A percentile compares a stretch with the other conserved stretches of the same genome.
Conservation (phyloP, 2,797 vertebrate genomes). For the Sternarchorhynchus goeldii region DNA sequence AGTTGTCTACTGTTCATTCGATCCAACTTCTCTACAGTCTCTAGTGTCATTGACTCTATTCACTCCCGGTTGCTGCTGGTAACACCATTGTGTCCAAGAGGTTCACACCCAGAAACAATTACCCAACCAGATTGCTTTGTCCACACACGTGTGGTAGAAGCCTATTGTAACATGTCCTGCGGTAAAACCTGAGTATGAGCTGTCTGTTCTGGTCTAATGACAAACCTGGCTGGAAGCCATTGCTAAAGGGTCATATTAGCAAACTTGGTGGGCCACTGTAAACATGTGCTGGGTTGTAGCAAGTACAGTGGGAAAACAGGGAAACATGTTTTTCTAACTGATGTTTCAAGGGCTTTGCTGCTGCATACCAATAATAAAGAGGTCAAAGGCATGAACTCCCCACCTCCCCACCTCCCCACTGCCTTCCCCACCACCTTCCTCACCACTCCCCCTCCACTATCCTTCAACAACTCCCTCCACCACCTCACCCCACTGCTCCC, state of each 20-base stretch:
- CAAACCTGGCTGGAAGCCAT: conserved; percentile 48
- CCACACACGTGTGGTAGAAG: conserved; percentile 56
- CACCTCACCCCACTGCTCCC: no score
- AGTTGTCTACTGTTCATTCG: conserved; percentile 31
- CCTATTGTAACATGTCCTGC: conserved; percentile 49
- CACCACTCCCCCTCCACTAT: background rate
- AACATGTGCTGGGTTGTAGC: conserved; percentile 9
- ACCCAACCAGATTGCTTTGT: conserved; percentile 55
- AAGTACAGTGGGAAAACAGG: conserved; percentile 54
- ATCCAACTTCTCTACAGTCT: conserved; percentile 18
- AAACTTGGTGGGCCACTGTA: conserved; percentile 46
- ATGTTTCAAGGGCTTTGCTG: conserved; percentile 46
- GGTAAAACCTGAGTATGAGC: conserved; percentile 57
- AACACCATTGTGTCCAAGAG: conserved; percentile 45
- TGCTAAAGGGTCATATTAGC: conserved; percentile 57
- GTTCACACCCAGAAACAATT: conserved; percentile 45
- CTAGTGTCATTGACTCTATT: conserved; percentile 36
- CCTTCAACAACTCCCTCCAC: no score
- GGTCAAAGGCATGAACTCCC: conserved; percentile 15
- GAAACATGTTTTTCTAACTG: conserved; percentile 21
- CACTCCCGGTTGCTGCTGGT: conserved; percentile 42
- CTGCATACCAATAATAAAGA: conserved; percentile 4
- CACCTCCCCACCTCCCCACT: no score
- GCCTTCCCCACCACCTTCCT: no score
- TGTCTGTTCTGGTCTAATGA: conserved; percentile 38